These are phyloP conservation scores for Sclerurus mexicanus DNA, from an alignment of 2,113 vertebrate species.

Conservation along the genomic window DNA sequence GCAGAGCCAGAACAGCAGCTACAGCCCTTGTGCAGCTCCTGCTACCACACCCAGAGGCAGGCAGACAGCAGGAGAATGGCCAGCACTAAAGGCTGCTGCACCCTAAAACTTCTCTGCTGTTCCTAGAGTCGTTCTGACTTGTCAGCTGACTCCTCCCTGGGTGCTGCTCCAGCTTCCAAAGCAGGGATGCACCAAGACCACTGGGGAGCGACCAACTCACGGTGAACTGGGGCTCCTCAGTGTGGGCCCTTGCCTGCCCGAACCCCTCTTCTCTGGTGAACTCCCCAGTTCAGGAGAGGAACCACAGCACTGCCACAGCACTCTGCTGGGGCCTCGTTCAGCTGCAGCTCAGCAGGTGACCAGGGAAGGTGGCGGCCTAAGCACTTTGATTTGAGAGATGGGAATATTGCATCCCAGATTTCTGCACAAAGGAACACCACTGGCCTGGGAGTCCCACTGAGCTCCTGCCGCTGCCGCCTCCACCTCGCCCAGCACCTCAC, in stretches of 20 bases:
- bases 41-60: rapidly evolving
- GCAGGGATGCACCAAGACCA: rapidly evolving
- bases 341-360: not conserved
- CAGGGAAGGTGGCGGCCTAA: not conserved
- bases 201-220: not conserved
- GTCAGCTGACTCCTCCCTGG: not conserved
- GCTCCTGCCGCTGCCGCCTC: not conserved
- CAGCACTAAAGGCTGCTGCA: not conserved
- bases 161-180: not conserved
- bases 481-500: not conserved
- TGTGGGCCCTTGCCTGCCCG: not conserved
- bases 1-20: rapidly evolving
- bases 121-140: not conserved
- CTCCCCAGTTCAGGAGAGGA: not conserved
- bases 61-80: not conserved
- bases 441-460: rapidly evolving
- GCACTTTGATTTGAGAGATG: not conserved
- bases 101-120: not conserved
- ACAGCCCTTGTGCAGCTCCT: not conserved
- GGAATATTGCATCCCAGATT: not conserved
- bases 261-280: not conserved
- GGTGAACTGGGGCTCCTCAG: rapidly evolving
- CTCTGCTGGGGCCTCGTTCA: not conserved
- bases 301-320: rapidly evolving
- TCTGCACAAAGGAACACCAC: not conserved